Conservation (phyloP, 2,113 vertebrate species). For the Eclectus roratus region DNA sequence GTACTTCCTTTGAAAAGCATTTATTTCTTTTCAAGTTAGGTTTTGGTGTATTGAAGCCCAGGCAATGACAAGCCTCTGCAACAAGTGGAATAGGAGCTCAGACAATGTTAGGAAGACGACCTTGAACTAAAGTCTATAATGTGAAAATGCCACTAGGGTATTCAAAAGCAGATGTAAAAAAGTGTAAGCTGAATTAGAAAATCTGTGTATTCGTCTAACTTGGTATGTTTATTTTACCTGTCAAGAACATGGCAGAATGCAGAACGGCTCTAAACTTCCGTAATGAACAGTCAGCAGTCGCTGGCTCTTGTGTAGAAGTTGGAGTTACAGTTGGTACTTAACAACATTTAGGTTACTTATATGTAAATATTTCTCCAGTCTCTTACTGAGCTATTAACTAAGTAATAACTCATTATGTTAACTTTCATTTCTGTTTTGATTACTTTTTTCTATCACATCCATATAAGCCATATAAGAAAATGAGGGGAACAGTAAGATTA, state of each 20-base stretch:
- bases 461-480: neutral
- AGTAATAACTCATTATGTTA: neutral
- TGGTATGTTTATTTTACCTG: neutral
- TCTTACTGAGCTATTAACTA: neutral
- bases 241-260: neutral
- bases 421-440: neutral
- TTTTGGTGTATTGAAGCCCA: neutral
- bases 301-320: neutral
- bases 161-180: neutral
- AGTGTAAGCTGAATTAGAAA: neutral
- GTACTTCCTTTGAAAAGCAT: neutral
- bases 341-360: neutral
- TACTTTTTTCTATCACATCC: neutral
- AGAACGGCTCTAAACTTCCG: neutral
- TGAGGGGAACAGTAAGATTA: neutral
- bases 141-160: neutral
- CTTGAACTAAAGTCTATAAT: neutral
- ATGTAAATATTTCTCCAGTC: neutral
- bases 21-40: neutral
- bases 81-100: neutral
- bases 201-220: neutral
- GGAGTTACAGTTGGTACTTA: neutral
- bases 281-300: neutral
- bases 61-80: neutral
- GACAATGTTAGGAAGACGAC: neutral